Percentiles rank a stretch among this genome's conserved stretches.
These are phyloP conservation scores for Brachionus plicatilis DNA, from an alignment of 1,140 invertebrate genomes.

Conservation along the genomic window DNA sequence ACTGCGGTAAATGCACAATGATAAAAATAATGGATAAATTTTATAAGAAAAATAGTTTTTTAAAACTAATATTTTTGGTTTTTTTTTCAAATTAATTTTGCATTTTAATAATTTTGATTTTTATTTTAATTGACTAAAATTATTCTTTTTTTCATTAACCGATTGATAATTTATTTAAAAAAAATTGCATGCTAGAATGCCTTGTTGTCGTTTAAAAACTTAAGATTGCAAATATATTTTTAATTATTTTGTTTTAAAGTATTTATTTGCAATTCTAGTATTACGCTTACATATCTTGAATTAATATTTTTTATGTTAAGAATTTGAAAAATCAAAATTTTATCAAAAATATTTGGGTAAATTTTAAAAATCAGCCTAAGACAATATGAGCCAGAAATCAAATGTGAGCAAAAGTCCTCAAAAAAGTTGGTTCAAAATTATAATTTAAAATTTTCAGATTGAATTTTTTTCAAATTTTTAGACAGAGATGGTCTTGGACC, in stretches of 20 bases:
- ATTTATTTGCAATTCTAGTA: neutral
- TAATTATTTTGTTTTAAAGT: neutral
- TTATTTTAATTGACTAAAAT: neutral
- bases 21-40: neutral
- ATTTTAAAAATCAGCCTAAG: neutral
- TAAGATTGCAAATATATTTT: neutral
- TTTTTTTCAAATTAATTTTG: too few species aligned
- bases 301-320: neutral
- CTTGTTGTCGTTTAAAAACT: neutral
- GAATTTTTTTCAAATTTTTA: neutral
- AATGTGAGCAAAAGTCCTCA: neutral
- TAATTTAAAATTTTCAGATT: neutral
- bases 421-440: neutral
- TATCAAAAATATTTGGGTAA: neutral
- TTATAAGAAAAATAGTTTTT: neutral
- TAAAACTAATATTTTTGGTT: neutral
- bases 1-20: neutral
- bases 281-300: neutral
- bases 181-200: neutral
- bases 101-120: neutral
- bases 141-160: neutral
- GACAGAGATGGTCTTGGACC: neutral
- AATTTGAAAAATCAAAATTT: neutral
- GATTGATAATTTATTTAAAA: neutral
- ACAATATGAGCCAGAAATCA: neutral